Base-by-base conservation (phyloP, 1,140 invertebrate species). In the Bilobella aurantiaca region DNA sequence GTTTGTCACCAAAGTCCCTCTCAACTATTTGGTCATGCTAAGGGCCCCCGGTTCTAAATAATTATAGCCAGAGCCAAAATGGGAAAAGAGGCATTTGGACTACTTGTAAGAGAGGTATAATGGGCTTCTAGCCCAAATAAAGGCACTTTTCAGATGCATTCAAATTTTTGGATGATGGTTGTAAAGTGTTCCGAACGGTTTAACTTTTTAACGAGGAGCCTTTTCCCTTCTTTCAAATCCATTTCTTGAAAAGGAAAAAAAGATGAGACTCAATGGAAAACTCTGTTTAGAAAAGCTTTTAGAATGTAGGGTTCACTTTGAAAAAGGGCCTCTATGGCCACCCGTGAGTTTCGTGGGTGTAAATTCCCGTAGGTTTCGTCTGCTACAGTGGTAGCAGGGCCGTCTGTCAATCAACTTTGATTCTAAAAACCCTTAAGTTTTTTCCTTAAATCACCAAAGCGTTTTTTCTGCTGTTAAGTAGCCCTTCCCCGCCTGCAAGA, bases 101-200 rank as follows among this genome's bases (percentile, higher is more conserved):
- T 42, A 42, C 49, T 12, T 23, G 8, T 12, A 53, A 23, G 49
- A 23, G 21, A 23, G 23, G 25, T 23, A 5, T 14, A 53, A 16
- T 53, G 23, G 49, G 49, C 49, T 53, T 53, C 49, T 53, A 53
- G 49, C 14, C 12, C 25, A 16, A 12, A 18, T 53, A 53, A 53
- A 23, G 3, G 14, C 3, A 53, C 49, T 53, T 23, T 53, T 53
- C 49, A 18, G 12, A n/a, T 53, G 12, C 49, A 42, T 53, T 53
- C 49, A 53, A 53, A 53, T 53, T 53, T 53, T 23, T n/a, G n/a
- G n/a, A n/a, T n/a, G n/a, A n/a, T n/a, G 12, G 12, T 53, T 53
- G 49, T 53, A 53, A 53, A 53, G 49, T 53, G 49, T 53, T 53
- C 49, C 49, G 23, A 53, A 53, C 49, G 49, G 49, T 53, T 53